Evolutionary conservation across 2,888 invertebrate genomes (phyloP).

Genomic region (Chelonus formosanus): DNA sequence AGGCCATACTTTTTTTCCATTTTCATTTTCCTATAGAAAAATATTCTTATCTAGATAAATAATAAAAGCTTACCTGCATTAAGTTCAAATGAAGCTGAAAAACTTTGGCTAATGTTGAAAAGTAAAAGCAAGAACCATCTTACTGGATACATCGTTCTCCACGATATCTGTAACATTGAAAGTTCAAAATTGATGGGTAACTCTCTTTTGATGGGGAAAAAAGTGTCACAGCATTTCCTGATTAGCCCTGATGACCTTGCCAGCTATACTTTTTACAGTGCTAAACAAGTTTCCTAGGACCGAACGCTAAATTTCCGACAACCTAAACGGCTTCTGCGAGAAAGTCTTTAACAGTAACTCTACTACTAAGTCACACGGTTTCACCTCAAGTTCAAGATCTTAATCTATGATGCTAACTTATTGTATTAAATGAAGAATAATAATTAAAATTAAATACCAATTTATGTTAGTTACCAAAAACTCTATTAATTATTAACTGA

Average conservation of each 20-base stretch:
- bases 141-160: conserved; percentile 35
- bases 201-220: too few relatives aligned
- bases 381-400: conserved; percentile 10
- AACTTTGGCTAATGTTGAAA: conserved; percentile 41
- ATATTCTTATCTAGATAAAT: not conserved
- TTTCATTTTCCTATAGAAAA: conserved; percentile 22
- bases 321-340: conserved; percentile 24
- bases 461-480: not conserved
- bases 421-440: too few relatives aligned
- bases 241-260: conserved; percentile 10
- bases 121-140: conserved; percentile 41
- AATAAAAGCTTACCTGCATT: conserved; percentile 44
- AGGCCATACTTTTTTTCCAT: conserved; percentile 20
- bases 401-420: too few relatives aligned
- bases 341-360: conserved; percentile 21
- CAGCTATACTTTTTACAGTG: conserved; percentile 8
- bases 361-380: conserved; percentile 19
- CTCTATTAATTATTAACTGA: not conserved
- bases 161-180: conserved; percentile 40
- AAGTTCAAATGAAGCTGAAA: conserved; percentile 44
- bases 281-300: conserved; percentile 3
- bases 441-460: not conserved
- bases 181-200: not conserved
- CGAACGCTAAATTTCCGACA: conserved; percentile 14
- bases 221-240: not conserved